Evolutionary conservation across 2,113 vertebrate genomes (phyloP).

Genomic region (Murina feae): DNA sequence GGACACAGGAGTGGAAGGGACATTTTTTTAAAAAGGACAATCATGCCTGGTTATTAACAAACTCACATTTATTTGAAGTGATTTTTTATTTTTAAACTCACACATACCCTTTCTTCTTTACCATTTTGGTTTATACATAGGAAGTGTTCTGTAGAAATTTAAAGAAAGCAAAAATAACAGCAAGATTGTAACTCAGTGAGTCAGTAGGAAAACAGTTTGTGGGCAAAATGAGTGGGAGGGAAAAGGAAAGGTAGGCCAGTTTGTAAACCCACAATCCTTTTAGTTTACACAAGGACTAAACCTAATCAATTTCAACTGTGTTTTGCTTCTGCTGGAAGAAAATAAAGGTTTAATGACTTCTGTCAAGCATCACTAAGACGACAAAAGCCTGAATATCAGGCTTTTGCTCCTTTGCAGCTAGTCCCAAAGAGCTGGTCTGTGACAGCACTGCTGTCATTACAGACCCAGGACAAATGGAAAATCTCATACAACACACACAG

Average conservation of each 20-base stretch:
- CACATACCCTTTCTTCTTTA: slow-evolving; percentile 4
- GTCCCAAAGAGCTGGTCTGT: background rate
- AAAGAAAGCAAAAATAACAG: slow-evolving; percentile 52
- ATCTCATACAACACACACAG: too few relatives aligned
- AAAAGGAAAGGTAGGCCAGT: background rate
- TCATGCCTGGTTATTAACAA: slow-evolving; percentile 9
- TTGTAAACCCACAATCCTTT: background rate
- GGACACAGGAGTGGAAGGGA: background rate
- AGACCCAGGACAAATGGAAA: background rate
- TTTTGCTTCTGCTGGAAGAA: background rate
- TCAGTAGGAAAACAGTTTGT: slow-evolving; percentile 29
- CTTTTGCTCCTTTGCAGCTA: background rate
- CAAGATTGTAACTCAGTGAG: slow-evolving; percentile 34
- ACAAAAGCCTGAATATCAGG: background rate
- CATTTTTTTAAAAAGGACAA: background rate
- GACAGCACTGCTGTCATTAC: background rate
- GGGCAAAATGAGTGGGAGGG: background rate
- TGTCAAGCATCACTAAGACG: background rate
- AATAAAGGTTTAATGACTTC: background rate
- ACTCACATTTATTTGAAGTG: slow-evolving; percentile 32
- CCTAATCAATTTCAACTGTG: background rate
- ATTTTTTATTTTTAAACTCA: slow-evolving; percentile 58
- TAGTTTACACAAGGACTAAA: background rate
- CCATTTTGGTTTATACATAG: slow-evolving; percentile 17
- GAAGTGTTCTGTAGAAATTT: slow-evolving; percentile 36